Conservation (phyloP, 2,113 vertebrate genomes). For the Epinephelus lanceolatus region DNA sequence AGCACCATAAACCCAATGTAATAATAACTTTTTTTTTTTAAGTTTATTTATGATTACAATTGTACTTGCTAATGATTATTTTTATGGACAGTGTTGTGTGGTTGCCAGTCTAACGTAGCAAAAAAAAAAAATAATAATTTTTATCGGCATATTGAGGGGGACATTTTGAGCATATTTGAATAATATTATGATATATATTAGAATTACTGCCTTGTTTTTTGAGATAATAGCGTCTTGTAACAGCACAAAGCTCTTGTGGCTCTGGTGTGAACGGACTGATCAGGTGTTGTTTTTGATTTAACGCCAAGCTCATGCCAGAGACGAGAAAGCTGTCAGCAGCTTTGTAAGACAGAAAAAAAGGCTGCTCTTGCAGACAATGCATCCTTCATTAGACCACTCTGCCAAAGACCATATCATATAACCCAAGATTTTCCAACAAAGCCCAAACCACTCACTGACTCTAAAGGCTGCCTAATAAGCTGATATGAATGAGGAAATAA, state of each 20-base stretch:
- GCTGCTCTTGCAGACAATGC: constrained; percentile 50
- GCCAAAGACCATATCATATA: constrained; percentile 68
- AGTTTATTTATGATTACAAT: no score
- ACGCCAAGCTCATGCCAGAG: constrained; percentile 65
- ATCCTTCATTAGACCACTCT: constrained; percentile 62
- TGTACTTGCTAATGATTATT: no score
- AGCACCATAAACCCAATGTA: no score
- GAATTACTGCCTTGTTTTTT: background rate
- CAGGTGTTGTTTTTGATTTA: constrained; percentile 67
- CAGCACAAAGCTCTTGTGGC: constrained; percentile 6
- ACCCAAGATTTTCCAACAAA: constrained; percentile 72
- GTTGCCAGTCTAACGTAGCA: no score
- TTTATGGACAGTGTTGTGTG: no score
- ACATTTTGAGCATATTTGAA: no score
- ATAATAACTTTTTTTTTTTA: no score
- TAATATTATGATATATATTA: no score
- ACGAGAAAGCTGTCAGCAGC: constrained; percentile 43
- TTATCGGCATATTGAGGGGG: no score
- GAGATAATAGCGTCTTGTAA: constrained; percentile 60
- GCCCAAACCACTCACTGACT: constrained; percentile 49
- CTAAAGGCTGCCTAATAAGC: constrained; percentile 47
- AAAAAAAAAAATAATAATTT: no score
- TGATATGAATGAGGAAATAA: constrained; percentile 47
- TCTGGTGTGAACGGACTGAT: constrained; percentile 22
- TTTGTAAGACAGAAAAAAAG: constrained; percentile 26